Conservation (phyloP, 2,113 vertebrate genomes). For the Pollachius pollachius region DNA sequence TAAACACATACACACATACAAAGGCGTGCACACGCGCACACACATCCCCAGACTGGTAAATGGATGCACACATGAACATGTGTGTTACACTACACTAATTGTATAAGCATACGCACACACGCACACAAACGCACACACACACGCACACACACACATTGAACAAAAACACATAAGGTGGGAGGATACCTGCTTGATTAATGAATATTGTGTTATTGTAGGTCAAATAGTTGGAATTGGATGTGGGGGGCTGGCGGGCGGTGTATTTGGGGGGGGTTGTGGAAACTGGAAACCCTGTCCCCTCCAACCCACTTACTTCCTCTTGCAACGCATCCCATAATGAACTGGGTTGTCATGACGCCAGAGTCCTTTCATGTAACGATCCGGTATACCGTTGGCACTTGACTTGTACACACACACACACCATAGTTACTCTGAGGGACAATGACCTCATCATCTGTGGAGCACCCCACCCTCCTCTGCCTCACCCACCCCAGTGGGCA, state of each 20-base stretch:
- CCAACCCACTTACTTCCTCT: background rate
- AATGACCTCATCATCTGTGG: slow-evolving; percentile 57
- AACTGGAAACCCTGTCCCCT: slow-evolving; percentile 12
- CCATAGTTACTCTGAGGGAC: slow-evolving; percentile 18
- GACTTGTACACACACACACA: slow-evolving; percentile 11
- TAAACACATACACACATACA: slow-evolving; percentile 6
- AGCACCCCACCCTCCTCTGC: background rate
- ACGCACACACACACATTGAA: slow-evolving; percentile 11
- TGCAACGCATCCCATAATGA: slow-evolving; percentile 41
- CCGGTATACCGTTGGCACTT: slow-evolving; percentile 12
- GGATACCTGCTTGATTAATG: slow-evolving; percentile 53
- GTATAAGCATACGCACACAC: slow-evolving; percentile 1
- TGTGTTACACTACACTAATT: background rate
- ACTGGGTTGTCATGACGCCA: slow-evolving; percentile 31
- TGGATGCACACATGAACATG: slow-evolving; percentile 5
- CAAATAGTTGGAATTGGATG: slow-evolving; percentile 13
- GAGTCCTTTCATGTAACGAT: slow-evolving; percentile 50
- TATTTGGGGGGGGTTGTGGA: slow-evolving; percentile 20
- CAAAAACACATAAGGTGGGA: slow-evolving; percentile 6
- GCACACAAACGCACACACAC: background rate
- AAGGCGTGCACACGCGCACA: background rate
- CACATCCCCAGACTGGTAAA: slow-evolving; percentile 1
- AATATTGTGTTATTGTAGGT: slow-evolving; percentile 30
- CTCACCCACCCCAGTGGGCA: slow-evolving; percentile 32
- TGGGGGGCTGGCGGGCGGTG: background rate